These are phyloP conservation scores for Montipora capricornis DNA, from an alignment of 64 coral and sea anemone species.

Conservation along the genomic window DNA sequence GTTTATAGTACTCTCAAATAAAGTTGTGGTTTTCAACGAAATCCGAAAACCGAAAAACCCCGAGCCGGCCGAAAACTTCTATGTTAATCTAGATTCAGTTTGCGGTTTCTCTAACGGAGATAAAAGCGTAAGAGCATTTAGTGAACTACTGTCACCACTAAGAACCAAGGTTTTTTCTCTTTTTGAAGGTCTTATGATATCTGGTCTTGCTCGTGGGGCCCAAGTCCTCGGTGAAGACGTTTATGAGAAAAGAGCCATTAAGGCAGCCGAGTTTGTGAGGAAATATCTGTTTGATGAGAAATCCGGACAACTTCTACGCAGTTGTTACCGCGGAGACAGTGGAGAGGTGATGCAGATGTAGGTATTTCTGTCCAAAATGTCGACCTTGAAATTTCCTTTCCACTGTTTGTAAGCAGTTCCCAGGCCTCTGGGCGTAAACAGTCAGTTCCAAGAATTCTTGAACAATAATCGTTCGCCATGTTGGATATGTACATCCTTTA, in stretches of 20 bases:
- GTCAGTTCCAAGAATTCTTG: no score
- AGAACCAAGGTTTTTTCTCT: background rate
- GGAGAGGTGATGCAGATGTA: slow-evolving; percentile 89
- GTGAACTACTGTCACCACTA: background rate
- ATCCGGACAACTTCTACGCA: slow-evolving; percentile 71
- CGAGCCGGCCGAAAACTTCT: no score
- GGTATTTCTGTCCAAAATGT: slow-evolving; percentile 20
- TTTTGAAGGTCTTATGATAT: slow-evolving; percentile 91
- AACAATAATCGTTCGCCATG: no score
- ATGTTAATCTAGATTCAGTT: no score
- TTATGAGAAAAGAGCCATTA: slow-evolving; percentile 83
- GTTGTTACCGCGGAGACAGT: slow-evolving; percentile 82
- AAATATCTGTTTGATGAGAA: slow-evolving; percentile 89
- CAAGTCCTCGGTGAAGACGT: slow-evolving; percentile 90
- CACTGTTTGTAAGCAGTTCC: no score
- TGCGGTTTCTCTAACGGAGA: no score
- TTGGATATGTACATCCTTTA: no score
- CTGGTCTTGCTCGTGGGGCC: slow-evolving; percentile 86
- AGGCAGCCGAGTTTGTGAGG: slow-evolving; percentile 91
- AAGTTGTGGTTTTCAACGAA: no score
- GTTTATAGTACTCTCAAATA: no score
- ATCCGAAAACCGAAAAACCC: no score
- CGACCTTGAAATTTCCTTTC: no score
- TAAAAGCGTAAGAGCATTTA: background rate
- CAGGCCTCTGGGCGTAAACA: no score